Base-by-base conservation (phyloP, 2,797 vertebrate species). In the Coregonus ussuriensis region DNA sequence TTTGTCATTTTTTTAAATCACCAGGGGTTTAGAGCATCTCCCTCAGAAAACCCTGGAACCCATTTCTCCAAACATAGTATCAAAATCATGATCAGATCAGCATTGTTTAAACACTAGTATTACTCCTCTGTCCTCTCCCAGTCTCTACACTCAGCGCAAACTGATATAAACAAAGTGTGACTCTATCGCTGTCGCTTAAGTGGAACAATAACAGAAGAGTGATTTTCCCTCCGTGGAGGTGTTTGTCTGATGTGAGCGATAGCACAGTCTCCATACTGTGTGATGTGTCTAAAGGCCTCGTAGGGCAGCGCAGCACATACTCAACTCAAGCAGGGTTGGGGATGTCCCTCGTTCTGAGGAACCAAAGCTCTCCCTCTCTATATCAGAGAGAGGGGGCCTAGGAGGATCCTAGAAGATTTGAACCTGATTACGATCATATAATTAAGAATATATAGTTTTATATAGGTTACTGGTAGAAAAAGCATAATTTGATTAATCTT, bases 321-420 rank as follows among this genome's bases (percentile, higher is more conserved):
- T 88, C 80, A 93, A 96, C n/a, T 63, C 59, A 63, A 25, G 93
- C 93, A 96, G 94, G 94, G 94, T 85, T 94, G 93, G 94, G 84
- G 25, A 75, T 21, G 63, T 80, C 79, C 81, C 74, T 68, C 74
- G 70, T 86, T 81, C 15, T 33, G 56, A 82, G 65, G 76, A 84
- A 79, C 69, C 13, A 76, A 52, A 68, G 65, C 65, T 80, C 69
- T 81, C 87, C 83, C 85, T 87, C 77, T 78, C 82, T 52, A 76
- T 41, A 80, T 77, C 7, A 4, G 74, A 89, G 88, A 88, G 88
- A n/a, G 83, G 78, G 84, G 70, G 71, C 89, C 83, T 80, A 62
- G 74, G 68, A 79, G 81, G 80, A 92, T 90, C 90, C 92, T 93
- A 91, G 91, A 93, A 92, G 89, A 90, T 87, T 73, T 54, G 74